phyloP scores from a whole-genome alignment of 2,113 vertebrate species.

The Cryptomyrus ogoouensis region DNA sequence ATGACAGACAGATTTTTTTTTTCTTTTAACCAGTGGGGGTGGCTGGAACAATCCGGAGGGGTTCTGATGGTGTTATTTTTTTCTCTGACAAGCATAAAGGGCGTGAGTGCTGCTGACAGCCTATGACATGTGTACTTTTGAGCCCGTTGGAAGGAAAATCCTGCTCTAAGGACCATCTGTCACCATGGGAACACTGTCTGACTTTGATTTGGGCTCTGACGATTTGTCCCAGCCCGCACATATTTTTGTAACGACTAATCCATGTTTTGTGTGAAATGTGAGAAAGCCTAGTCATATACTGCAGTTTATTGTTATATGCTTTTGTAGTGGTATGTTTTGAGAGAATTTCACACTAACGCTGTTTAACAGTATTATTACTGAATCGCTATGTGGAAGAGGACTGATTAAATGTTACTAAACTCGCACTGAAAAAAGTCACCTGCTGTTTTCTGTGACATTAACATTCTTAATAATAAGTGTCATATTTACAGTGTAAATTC shows the following conservation, averaged over 20 bases:
- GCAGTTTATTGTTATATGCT: background rate
- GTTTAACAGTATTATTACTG: slow-evolving; percentile 6
- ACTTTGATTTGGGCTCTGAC: background rate
- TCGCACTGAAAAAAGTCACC: background rate
- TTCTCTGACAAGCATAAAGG: background rate
- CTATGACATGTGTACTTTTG: too few relatives aligned
- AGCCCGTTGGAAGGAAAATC: background rate
- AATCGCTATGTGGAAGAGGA: background rate
- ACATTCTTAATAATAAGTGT: background rate
- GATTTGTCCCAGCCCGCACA: background rate
- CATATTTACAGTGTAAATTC: slow-evolving; percentile 1
- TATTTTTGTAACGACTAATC: background rate
- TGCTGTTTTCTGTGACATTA: background rate
- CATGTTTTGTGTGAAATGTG: background rate
- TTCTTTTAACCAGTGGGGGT: background rate
- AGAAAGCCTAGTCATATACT: background rate
- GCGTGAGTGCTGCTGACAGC: background rate
- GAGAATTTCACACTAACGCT: background rate
- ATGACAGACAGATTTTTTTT: background rate
- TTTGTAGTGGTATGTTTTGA: background rate
- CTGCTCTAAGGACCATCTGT: background rate
- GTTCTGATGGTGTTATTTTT: background rate
- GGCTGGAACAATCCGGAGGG: background rate
- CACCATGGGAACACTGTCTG: background rate
- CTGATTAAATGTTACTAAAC: background rate